Evolutionary conservation across 2,888 invertebrate species (phyloP).

Genomic region (Aspidiotus rigidus): DNA sequence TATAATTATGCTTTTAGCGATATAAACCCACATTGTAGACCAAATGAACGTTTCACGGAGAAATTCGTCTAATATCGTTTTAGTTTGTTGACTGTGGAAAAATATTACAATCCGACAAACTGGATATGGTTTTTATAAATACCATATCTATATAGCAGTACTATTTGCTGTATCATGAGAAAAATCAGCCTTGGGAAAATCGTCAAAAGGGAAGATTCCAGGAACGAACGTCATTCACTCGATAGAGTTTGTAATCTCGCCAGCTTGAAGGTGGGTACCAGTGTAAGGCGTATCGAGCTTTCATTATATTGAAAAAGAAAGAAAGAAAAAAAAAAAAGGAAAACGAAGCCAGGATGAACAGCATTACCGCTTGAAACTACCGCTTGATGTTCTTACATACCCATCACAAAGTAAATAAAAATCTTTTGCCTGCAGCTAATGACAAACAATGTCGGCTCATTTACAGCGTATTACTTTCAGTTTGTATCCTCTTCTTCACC

Average conservation of each 20-base stretch:
- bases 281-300: neutral
- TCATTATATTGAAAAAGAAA: neutral
- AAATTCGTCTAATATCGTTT: no score
- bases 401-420: slow-evolving; percentile 2
- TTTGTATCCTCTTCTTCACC: neutral
- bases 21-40: no score
- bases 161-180: slow-evolving; percentile 28
- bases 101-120: no score
- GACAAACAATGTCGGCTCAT: slow-evolving; percentile 1
- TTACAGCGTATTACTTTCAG: slow-evolving; percentile 2
- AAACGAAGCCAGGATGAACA: neutral
- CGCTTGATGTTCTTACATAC: neutral
- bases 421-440: slow-evolving; percentile 2
- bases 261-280: neutral
- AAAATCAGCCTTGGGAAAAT: slow-evolving; percentile 28
- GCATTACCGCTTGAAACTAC: no score
- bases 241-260: neutral
- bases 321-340: neutral
- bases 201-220: slow-evolving; percentile 17
- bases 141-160: slow-evolving; percentile 10
- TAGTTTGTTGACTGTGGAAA: no score
- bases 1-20: no score
- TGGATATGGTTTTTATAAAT: no score
- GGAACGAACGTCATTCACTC: slow-evolving; percentile 15
- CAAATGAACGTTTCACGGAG: no score